Evolutionary conservation across 2,888 invertebrate genomes (phyloP), one percentile per base, ranked within the genome.

Genomic region (Sussaba pulchella): DNA sequence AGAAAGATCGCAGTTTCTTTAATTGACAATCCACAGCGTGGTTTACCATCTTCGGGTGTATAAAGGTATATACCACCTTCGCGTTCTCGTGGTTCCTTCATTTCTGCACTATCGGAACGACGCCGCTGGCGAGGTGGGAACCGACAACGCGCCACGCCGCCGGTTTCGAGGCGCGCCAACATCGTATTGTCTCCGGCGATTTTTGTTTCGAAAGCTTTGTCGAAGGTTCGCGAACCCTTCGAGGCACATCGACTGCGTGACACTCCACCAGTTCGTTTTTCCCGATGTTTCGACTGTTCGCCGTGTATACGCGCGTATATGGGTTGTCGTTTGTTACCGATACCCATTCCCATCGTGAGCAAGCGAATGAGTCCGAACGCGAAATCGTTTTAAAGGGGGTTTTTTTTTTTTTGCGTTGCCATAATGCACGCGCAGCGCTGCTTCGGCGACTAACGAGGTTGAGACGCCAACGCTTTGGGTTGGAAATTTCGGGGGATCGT

Each of bases 131-230:
- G 84, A 91, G 91, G 91, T 92, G 92, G 92, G 91, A 92, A 91
- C 88, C 89, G 78, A 91, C 91, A 90, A 88, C 86, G 88, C 71
- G 43, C 52, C 45, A 64, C 45, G 71, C 73, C 66, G 50, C 79
- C 72, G 72, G 6, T 2, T 70, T 67, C 73, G 26, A 59, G 87
- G 87, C 88, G 88, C 88, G 86, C 87, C 89, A 86, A 91, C 92
- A 91, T 87, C 87, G 90, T 92, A 92, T 92, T 92, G 92, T 92
- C 89, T 78, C 88, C 57, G 86, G 86, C 80, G 81, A 86, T 88
- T 90, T 90, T 91, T 91, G 86, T 87, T 87, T 69, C 87, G 76
- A 85, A 87, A 57, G 36, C 85, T 86, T 83, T 83, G 78, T 72
- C n/a, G 52, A 17, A 54, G 43, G 21, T 31, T 52, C 43, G n/a